Evolutionary conservation across 2,888 invertebrate species (phyloP).

Genomic region (Eubasilissa splendida): DNA sequence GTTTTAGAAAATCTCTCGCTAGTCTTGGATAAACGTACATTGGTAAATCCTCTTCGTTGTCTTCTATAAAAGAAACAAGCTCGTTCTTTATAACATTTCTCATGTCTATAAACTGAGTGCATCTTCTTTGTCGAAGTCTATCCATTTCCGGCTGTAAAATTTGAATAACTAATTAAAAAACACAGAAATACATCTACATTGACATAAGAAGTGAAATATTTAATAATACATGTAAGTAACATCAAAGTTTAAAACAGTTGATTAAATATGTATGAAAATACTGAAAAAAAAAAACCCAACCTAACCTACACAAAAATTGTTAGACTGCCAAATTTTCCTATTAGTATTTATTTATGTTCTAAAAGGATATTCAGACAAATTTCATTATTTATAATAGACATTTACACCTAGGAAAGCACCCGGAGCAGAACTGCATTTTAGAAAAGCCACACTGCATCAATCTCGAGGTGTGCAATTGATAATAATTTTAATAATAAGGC

Average conservation of each 20-base stretch:
- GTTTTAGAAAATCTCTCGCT: background rate
- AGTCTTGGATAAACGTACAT: constrained; percentile 34
- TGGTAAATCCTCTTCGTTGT: constrained; percentile 21
- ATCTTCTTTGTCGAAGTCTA: constrained; percentile 10
- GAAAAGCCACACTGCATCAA: too few relatives aligned
- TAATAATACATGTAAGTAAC: too few relatives aligned
- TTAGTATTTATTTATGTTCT: too few relatives aligned
- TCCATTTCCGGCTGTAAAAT: background rate
- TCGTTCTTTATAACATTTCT: constrained; percentile 14
- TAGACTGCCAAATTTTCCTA: too few relatives aligned
- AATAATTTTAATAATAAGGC: too few relatives aligned
- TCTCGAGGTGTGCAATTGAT: too few relatives aligned
- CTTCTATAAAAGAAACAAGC: constrained; percentile 24
- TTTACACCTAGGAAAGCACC: too few relatives aligned
- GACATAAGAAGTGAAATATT: too few relatives aligned
- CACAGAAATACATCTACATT: background rate
- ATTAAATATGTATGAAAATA: background rate
- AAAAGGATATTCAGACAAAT: too few relatives aligned
- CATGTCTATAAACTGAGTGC: constrained; percentile 7
- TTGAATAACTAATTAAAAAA: background rate
- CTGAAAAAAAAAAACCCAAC: background rate
- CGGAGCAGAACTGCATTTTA: too few relatives aligned
- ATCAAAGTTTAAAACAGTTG: background rate
- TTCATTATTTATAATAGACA: too few relatives aligned
- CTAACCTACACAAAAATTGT: background rate